Evolutionary conservation across 2,888 invertebrate genomes (phyloP), one percentile per base, ranked within the genome.

Genomic region (Folsomia candida): DNA sequence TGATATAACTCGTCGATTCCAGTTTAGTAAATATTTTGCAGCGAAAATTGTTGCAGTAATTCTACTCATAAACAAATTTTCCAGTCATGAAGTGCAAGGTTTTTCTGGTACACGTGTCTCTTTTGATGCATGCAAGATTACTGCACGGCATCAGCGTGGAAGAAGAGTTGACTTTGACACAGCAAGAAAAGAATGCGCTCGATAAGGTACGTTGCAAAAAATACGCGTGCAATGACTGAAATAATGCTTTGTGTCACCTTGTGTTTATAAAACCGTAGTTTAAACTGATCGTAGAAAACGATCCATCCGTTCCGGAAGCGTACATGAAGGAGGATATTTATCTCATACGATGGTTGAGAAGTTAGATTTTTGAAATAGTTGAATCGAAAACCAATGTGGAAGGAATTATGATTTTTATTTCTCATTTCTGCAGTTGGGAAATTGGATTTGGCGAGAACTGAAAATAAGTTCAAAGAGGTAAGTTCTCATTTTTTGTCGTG

Each of bases 321-420:
- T 64, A 47, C 22, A 64, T 64, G 63, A 29, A 22, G n/a, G 18
- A 51, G 6, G 63, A 64, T 37, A 64, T 64, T 51, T 64, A 64
- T 47, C 51, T 64, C 20, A 64, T 64, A 18, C 37, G 51, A 51
- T 64, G 63, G 63, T 22, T 64, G 22, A 29, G 63, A 37, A 25
- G 62, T 62, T 20, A 62, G 11, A 6, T 3, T 22, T 26, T 62
- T 37, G 37, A 14, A 37, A 37, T 9, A 37, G 37, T 37, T 37
- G 14, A 9, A 14, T 37, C 37, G 6, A 9, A 37, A 4, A 37
- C n/a, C 14, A 37, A 37, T 37, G 37, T 14, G 4, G 4, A 37
- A 37, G 37, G 37, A 37, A 37, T 9, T 37, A 9, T 37, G 37
- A 9, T 37, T 37, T 37, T 37, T 4, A 37, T n/a, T n/a, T n/a